Base-by-base conservation (phyloP, 2,888 invertebrate species). In the Stomorhina lunata region DNA sequence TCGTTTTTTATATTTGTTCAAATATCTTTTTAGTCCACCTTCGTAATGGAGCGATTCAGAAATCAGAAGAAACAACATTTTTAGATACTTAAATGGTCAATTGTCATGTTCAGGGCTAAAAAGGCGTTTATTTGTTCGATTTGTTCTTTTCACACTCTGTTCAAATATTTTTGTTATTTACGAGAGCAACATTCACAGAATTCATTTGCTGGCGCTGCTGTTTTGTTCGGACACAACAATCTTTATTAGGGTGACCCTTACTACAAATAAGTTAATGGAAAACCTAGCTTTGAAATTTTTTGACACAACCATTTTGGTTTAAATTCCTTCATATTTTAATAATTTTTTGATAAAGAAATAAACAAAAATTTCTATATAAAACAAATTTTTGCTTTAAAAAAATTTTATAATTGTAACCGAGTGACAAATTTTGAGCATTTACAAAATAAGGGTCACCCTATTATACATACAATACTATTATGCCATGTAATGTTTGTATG, bases 91-190 rank as follows among this genome's bases (percentile, higher is more conserved):
- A 75, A 82, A 66, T 72, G 75, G 66, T 55, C 77, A 83, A 65
- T 75, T 75, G 80, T 71, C 66, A 78, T 77, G 71, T 81, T 78
- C 83, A 84, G 78, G 83, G 83, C 78, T 79, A 81, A 82, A 81
- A 76, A 76, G 82, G 79, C 75, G 79, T 82, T n/a, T n/a, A n/a
- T n/a, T n/a, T n/a, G n/a, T n/a, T 77, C 72, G 2, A 72, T 72
- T 77, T 65, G 32, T 59, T 73, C 17, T 66, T 50, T 80, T n/a
- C 7, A 59, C 22, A 66, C 29, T n/a, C n/a, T 72, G 17, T 43
- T 61, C 22, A 20, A 43, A 12, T 17, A 15, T 37, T 9, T 43
- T 6, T n/a, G n/a, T n/a, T n/a, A n/a, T n/a, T n/a, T 57, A 55
- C 40, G 17, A 53, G 5, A 48, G 3, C 2, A 20, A 17, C 10